Evolutionary conservation across 2,797 vertebrate genomes (phyloP).

Genomic region (Lithobates sylvaticus): DNA sequence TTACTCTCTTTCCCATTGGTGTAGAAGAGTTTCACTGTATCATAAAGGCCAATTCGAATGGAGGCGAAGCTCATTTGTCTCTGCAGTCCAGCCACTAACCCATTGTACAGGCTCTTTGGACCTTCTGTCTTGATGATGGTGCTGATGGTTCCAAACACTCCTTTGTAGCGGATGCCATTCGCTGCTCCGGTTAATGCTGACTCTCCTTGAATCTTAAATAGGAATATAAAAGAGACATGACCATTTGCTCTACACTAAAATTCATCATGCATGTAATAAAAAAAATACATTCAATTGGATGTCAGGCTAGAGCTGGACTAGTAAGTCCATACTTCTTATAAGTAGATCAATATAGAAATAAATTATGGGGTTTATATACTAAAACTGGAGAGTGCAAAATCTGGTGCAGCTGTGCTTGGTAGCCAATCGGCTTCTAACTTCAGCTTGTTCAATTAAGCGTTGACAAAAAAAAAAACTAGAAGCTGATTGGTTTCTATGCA

Average conservation of each 20-base stretch:
- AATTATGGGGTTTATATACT: too few species aligned
- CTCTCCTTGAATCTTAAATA: slow-evolving; percentile 86
- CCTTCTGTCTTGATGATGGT: slow-evolving; percentile 87
- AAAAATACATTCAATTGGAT: background rate
- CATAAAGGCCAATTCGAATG: slow-evolving; percentile 86
- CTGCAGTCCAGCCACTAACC: slow-evolving; percentile 86
- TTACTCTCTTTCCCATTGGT: slow-evolving; percentile 82
- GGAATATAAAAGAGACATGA: background rate
- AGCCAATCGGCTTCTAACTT: too few species aligned
- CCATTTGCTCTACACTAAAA: background rate
- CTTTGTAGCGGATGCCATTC: slow-evolving; percentile 79
- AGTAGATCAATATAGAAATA: background rate
- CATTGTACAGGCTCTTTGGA: slow-evolving; percentile 82
- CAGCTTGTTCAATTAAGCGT: too few species aligned
- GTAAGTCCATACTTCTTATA: background rate
- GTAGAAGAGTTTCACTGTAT: slow-evolving; percentile 85
- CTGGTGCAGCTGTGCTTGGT: too few species aligned
- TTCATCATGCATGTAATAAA: background rate
- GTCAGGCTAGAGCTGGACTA: background rate
- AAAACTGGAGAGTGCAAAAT: too few species aligned
- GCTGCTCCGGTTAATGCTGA: slow-evolving; percentile 63
- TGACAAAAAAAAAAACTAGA: too few species aligned
- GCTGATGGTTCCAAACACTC: slow-evolving; percentile 85
- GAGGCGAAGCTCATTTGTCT: slow-evolving; percentile 87
- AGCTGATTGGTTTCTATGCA: too few species aligned